These are phyloP conservation scores for Argopecten irradians DNA, from an alignment of 1,140 invertebrate species.

Conservation along the genomic window DNA sequence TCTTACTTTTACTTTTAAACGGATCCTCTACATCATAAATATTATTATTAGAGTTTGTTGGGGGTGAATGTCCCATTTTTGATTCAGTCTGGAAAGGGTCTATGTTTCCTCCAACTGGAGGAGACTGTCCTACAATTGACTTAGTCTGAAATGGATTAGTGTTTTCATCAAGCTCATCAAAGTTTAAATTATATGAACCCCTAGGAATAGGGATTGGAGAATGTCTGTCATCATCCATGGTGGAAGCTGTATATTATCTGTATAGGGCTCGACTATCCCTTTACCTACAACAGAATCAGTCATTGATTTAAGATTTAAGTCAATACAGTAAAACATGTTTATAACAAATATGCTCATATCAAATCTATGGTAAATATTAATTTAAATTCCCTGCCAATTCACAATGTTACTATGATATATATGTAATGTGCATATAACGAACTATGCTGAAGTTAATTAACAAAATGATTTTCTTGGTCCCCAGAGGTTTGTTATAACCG, in stretches of 20 bases:
- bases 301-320: no score
- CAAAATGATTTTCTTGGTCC: no score
- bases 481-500: no score
- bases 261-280: not conserved
- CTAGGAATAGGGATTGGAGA: conserved; percentile 41
- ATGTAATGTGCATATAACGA: no score
- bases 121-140: conserved; percentile 40
- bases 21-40: conserved; percentile 39
- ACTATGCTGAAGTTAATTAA: no score
- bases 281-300: conserved; percentile 3
- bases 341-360: no score
- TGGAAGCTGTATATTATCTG: not conserved
- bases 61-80: conserved; percentile 45
- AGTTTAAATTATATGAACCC: conserved; percentile 56
- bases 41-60: conserved; percentile 34
- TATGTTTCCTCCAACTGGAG: conserved; percentile 33
- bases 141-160: conserved; percentile 53
- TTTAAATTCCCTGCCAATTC: no score
- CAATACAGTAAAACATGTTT: no score
- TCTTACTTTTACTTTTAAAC: conserved; percentile 25
- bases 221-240: conserved; percentile 25
- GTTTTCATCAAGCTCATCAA: conserved; percentile 56
- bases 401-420: no score
- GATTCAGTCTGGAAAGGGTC: conserved; percentile 49
- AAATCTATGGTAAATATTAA: no score